Conservation (phyloP, 2,797 vertebrate species). For the Platalea minor region DNA sequence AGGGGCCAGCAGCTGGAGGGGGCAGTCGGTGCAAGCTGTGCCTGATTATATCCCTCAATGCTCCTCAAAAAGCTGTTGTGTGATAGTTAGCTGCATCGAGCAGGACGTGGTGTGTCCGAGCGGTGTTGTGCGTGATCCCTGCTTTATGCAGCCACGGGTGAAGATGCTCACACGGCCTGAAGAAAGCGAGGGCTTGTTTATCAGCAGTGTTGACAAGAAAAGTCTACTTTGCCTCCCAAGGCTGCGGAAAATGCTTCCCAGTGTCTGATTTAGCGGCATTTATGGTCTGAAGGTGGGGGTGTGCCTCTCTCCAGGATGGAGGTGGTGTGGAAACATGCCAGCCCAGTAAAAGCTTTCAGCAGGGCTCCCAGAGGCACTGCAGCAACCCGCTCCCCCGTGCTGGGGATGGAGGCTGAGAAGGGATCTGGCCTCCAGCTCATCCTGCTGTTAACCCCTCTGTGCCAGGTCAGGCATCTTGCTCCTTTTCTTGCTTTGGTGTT, state of each 20-base stretch:
- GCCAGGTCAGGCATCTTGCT: not conserved
- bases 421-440: not conserved
- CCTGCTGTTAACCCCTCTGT: fast-evolving
- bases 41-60: not conserved
- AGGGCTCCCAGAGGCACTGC: not conserved
- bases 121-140: fast-evolving
- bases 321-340: not conserved
- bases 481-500: not conserved
- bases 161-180: fast-evolving
- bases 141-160: not conserved
- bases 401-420: not conserved
- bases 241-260: not conserved
- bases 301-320: not conserved
- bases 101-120: fast-evolving
- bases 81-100: not conserved
- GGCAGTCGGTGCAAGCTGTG: fast-evolving
- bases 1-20: not conserved
- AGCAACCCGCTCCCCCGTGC: not conserved
- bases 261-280: not conserved
- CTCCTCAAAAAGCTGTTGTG: fast-evolving
- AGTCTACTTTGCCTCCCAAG: not conserved
- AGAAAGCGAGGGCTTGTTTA: not conserved
- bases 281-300: not conserved
- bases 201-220: not conserved
- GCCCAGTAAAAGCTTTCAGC: conserved; percentile 23